Conservation (phyloP, 2,797 vertebrate genomes). For the Hypotaenidia okinawae region DNA sequence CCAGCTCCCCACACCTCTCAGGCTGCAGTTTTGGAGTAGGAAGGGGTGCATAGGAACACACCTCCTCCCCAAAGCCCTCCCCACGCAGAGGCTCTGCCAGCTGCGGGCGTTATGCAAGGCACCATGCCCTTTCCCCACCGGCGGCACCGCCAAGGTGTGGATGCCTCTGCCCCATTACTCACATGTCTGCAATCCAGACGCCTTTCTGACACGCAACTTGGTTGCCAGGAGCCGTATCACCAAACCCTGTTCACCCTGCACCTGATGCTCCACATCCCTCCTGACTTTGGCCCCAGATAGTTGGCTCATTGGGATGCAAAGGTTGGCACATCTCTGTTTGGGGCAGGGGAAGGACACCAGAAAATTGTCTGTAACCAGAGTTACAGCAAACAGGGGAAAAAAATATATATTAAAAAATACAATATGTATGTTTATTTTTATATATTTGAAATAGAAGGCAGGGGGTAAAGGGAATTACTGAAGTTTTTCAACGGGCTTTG, state of each 20-base stretch:
- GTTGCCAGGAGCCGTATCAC: not conserved
- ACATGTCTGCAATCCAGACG: fast-evolving
- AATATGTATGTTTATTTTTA: not conserved
- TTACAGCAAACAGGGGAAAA: not conserved
- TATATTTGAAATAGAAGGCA: not conserved
- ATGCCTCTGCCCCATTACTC: not conserved
- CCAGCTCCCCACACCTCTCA: not conserved
- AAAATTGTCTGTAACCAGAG: not conserved
- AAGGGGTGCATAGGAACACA: fast-evolving
- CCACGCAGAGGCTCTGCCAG: not conserved
- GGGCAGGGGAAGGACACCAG: not conserved
- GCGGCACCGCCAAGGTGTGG: fast-evolving
- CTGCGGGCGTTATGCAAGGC: fast-evolving
- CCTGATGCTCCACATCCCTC: fast-evolving
- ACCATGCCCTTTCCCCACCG: not conserved
- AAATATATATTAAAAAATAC: not conserved
- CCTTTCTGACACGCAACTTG: fast-evolving
- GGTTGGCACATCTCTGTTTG: fast-evolving
- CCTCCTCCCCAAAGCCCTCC: no score
- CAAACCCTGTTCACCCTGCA: not conserved
- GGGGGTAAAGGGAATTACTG: not conserved
- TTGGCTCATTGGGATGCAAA: not conserved
- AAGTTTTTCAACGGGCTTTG: not conserved
- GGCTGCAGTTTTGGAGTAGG: not conserved
- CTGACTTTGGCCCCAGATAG: not conserved